Evolutionary conservation across 2,113 vertebrate genomes (phyloP).

Genomic region (Cottus gobio): DNA sequence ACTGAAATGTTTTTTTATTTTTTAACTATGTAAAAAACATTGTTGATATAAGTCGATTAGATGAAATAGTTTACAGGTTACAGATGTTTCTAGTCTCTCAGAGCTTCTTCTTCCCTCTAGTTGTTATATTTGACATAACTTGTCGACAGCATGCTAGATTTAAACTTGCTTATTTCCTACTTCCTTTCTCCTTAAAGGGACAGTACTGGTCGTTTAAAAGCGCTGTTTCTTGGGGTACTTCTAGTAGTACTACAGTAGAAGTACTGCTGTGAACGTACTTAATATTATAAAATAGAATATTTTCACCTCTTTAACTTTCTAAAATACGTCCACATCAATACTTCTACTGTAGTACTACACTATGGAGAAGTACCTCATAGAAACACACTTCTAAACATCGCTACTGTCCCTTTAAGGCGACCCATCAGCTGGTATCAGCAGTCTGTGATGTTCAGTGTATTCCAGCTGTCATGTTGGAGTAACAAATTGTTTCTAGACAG

Average conservation of each 20-base stretch:
- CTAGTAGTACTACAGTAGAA: background rate
- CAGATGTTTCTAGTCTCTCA: background rate
- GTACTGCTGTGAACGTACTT: background rate
- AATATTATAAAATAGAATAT: too few species aligned
- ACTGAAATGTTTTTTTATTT: background rate
- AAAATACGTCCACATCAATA: background rate
- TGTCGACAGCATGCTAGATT: constrained; percentile 43
- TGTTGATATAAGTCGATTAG: background rate
- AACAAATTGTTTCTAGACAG: too few species aligned
- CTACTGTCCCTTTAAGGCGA: background rate
- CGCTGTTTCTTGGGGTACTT: background rate
- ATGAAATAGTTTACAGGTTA: background rate
- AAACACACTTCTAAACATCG: background rate
- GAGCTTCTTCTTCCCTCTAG: background rate
- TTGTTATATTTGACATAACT: background rate
- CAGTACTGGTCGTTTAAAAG: background rate
- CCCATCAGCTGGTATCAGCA: background rate
- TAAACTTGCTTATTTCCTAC: background rate
- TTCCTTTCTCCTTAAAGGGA: background rate
- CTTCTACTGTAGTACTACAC: background rate
- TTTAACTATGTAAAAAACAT: background rate
- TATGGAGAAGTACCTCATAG: background rate
- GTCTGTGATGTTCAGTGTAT: constrained; percentile 29
- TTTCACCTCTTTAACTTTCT: too few species aligned
- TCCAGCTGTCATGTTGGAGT: background rate